Evolutionary conservation across 2,113 vertebrate genomes (phyloP).

Genomic region (Zosterops borbonicus): DNA sequence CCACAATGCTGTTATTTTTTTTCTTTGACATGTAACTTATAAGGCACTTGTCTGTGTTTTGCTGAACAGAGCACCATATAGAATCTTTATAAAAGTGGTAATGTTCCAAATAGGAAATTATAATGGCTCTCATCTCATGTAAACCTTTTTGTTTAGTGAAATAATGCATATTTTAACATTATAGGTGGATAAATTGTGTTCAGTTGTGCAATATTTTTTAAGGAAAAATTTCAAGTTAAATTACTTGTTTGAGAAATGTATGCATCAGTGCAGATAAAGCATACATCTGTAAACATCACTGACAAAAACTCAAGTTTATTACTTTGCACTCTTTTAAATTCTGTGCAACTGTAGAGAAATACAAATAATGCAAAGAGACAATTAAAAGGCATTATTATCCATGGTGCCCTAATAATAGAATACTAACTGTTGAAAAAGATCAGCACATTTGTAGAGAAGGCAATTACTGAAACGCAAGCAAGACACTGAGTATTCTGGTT

Average conservation of each 20-base stretch:
- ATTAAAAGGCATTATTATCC: not conserved
- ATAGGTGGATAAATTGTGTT: not conserved
- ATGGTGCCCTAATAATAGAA: not conserved
- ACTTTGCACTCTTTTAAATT: not conserved
- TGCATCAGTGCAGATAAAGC: not conserved
- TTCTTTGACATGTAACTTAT: not conserved
- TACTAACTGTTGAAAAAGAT: not conserved
- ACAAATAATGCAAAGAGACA: not conserved
- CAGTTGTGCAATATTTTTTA: not conserved
- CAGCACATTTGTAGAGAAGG: not conserved
- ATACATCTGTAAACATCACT: not conserved
- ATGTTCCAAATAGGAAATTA: not conserved
- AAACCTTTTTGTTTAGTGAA: not conserved
- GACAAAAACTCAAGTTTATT: not conserved
- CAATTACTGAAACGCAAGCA: conserved; percentile 6
- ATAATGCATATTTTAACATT: not conserved
- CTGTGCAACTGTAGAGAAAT: not conserved
- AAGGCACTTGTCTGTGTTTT: not conserved
- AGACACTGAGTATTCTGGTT: not conserved
- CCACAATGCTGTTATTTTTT: not conserved
- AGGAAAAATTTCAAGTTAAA: not conserved
- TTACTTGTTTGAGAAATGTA: not conserved
- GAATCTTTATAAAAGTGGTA: not conserved
- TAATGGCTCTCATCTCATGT: not conserved
- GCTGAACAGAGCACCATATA: not conserved